A percentile compares a stretch with the other conserved stretches of the same genome.
These are phyloP conservation scores for Neodiprion fabricii DNA, from an alignment of 1,140 invertebrate genomes.

Conservation along the genomic window DNA sequence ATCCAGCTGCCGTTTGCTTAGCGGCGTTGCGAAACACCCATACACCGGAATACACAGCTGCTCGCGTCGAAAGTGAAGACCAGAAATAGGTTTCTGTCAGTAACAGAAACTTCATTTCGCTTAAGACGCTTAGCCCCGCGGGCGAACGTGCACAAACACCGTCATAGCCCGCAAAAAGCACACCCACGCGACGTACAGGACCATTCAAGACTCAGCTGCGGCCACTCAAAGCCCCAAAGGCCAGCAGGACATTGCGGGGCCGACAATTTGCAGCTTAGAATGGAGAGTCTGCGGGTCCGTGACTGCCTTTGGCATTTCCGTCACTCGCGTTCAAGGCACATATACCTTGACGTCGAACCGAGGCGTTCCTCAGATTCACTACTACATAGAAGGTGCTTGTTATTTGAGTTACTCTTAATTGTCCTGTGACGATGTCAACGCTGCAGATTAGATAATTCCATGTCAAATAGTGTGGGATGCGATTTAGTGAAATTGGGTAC, in stretches of 20 bases:
- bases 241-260: background rate
- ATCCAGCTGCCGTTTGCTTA: too few relatives aligned
- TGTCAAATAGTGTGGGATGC: too few relatives aligned
- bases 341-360: too few relatives aligned
- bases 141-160: background rate
- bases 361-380: too few relatives aligned
- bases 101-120: background rate
- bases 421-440: too few relatives aligned
- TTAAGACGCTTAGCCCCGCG: background rate
- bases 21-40: background rate
- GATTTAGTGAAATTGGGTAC: too few relatives aligned
- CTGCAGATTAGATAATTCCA: too few relatives aligned
- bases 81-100: background rate
- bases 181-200: background rate
- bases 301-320: constrained; percentile 4
- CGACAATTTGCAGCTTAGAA: background rate
- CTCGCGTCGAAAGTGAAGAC: background rate
- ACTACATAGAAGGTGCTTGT: too few relatives aligned
- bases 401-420: too few relatives aligned
- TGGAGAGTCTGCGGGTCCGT: background rate
- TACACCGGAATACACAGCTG: background rate
- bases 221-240: background rate
- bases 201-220: background rate
- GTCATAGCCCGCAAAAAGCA: background rate
- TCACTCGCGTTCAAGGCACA: background rate